These are phyloP conservation scores for Ormyrus thymus DNA, from an alignment of 2,888 invertebrate species.

Conservation along the genomic window DNA sequence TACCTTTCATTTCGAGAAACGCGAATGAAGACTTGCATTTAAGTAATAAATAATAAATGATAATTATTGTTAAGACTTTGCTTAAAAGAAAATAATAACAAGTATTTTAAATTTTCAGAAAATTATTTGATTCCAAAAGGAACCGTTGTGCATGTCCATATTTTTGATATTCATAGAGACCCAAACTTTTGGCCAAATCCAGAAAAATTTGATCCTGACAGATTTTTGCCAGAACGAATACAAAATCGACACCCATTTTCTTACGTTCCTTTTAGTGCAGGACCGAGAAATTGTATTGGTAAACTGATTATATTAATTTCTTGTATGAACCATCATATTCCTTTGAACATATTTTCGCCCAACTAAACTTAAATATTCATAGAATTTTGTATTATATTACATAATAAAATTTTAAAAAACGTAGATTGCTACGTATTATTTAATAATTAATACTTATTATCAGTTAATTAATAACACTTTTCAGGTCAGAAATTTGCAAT, in stretches of 20 bases:
- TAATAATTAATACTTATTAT: too few species aligned
- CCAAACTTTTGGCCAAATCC: too few species aligned
- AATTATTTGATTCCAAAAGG: conserved; percentile 76
- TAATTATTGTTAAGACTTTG: background rate
- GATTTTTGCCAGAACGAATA: conserved; percentile 78
- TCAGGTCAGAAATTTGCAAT: conserved; percentile 65
- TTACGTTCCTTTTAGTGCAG: conserved; percentile 83
- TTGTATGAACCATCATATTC: too few species aligned
- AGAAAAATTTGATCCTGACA: too few species aligned
- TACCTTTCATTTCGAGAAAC: conserved; percentile 80
- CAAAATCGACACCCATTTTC: conserved; percentile 79
- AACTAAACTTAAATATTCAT: too few species aligned
- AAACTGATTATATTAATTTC: conserved; percentile 53
- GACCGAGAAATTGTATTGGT: conserved; percentile 83
- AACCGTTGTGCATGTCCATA: conserved; percentile 77
- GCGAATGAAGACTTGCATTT: conserved; percentile 77
- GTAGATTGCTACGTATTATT: too few species aligned
- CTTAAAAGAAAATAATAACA: too few species aligned
- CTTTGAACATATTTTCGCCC: too few species aligned
- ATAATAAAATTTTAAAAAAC: background rate
- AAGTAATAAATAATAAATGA: conserved; percentile 55
- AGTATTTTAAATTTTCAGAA: conserved; percentile 67
- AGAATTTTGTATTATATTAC: background rate
- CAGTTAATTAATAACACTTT: background rate
- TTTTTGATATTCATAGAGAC: conserved; percentile 78